phyloP scores from a whole-genome alignment of 2,888 invertebrate genomes.

The Gastrophysa polygoni region DNA sequence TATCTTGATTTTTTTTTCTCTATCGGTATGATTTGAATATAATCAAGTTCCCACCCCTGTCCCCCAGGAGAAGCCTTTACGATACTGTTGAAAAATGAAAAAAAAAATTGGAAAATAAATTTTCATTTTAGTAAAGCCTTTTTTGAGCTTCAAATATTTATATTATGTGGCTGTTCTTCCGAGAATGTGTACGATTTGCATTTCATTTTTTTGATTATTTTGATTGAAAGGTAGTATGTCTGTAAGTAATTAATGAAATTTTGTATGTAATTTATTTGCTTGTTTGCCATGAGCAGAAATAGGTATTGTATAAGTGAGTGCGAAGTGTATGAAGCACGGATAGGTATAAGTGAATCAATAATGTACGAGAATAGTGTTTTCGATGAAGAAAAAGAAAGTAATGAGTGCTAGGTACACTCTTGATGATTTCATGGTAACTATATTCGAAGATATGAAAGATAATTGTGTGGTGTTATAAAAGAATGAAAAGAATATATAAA shows the following conservation, averaged over 20 bases:
- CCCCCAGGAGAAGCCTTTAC: no score
- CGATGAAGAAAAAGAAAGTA: conserved; percentile 18
- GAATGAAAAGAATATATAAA: conserved; percentile 51
- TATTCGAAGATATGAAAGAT: conserved; percentile 21
- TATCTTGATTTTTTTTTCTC: no score
- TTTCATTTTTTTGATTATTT: conserved; percentile 15
- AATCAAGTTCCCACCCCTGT: no score
- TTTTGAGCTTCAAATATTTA: background rate
- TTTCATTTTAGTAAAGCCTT: background rate
- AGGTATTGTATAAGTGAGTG: conserved; percentile 35
- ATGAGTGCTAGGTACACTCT: conserved; percentile 27
- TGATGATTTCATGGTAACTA: conserved; percentile 22
- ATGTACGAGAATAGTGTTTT: conserved; percentile 40
- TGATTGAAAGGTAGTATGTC: conserved; percentile 45
- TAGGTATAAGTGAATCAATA: conserved; percentile 46
- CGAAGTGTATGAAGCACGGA: conserved; percentile 45
- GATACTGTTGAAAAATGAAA: no score
- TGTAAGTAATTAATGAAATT: conserved; percentile 40
- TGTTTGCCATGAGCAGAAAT: conserved; percentile 35
- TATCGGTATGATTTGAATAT: no score
- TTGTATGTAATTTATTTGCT: conserved; percentile 38
- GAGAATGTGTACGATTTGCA: background rate
- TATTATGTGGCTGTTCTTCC: background rate
- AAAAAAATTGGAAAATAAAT: background rate
- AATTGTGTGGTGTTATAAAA: conserved; percentile 36